Conservation (phyloP, 1,140 invertebrate genomes). For the Protaetia brevitarsis region DNA sequence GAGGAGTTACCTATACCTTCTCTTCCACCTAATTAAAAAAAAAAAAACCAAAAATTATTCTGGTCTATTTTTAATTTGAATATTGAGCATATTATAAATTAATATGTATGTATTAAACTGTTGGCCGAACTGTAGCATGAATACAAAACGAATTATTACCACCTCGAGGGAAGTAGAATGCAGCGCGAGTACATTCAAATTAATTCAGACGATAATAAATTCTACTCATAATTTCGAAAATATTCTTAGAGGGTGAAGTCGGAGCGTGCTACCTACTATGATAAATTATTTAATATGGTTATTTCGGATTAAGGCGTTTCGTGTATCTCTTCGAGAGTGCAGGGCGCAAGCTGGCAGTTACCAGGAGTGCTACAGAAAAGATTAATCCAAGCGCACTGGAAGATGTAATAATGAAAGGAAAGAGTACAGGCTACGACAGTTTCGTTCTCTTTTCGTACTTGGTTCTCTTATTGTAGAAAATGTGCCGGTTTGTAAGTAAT, state of each 20-base stretch:
- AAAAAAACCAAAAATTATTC: neutral
- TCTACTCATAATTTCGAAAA: slow-evolving; percentile 26
- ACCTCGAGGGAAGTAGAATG: neutral
- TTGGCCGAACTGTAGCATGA: slow-evolving; percentile 3
- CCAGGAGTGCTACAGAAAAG: slow-evolving; percentile 19
- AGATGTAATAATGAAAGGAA: slow-evolving; percentile 25
- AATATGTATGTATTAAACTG: slow-evolving; percentile 15
- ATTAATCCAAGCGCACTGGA: slow-evolving; percentile 26
- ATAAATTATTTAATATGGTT: slow-evolving; percentile 36
- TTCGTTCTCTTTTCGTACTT: neutral
- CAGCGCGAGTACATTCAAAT: slow-evolving; percentile 25
- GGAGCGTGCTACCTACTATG: slow-evolving; percentile 31
- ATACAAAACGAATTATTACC: slow-evolving; percentile 12
- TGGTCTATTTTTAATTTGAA: slow-evolving; percentile 7
- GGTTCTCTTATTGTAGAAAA: neutral
- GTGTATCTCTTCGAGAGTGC: slow-evolving; percentile 24
- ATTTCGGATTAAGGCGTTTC: slow-evolving; percentile 34
- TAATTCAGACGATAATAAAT: slow-evolving; percentile 31
- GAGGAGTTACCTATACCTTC: neutral
- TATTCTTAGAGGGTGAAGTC: slow-evolving; percentile 28
- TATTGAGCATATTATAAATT: neutral
- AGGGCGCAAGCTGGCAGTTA: slow-evolving; percentile 13
- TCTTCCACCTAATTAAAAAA: too few relatives aligned
- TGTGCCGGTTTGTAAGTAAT: neutral
- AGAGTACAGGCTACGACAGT: neutral